Base-by-base conservation (phyloP, 64 coral and sea anemone genomes). In the Porites australiensis region DNA sequence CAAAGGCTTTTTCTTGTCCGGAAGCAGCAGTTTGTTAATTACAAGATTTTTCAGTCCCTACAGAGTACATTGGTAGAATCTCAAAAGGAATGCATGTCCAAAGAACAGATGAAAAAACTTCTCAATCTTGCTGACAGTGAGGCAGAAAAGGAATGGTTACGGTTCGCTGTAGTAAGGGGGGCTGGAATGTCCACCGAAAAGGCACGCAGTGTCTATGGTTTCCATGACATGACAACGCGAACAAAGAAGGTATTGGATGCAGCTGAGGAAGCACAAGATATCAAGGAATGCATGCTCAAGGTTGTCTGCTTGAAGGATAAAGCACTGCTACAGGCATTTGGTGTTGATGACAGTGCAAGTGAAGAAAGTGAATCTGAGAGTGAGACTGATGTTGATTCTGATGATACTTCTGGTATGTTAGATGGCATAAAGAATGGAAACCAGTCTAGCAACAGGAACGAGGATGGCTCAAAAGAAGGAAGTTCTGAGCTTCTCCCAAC, bases 61-160 rank as follows among this genome's bases (percentile, higher is more conserved):
- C 86, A 83, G 58, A 54, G 19, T 52, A 55, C 50, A 55, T 64
- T 68, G 48, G 61, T 82, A 22, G 60, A 63, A 22, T 82, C 79
- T 18, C 50, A 60, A 55, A 61, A 79, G 63, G 58, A 80, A 64
- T 79, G 44, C 44, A 44, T 73, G 23, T 73, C 70, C 44, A 90
- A 90, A 45, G 54, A 94, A 60, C 75, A 94, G 58, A 58, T 94
- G 77, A 64, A 76, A 64, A 58, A 58, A 13, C 77, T 94, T 13
- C 43, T 94, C 1, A 47, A 82, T 70, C 66, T 94, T 14, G 92
- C 92, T 59, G 76, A 94, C 47, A 82, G 64, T 72, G 92, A 94
- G 62, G 45, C 65, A 11, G 92, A 94, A 74, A 94, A 55, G 79
- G 86, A 94, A 61, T 20, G 86, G 50, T 75, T 94, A 75, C 88